Base-by-base conservation (phyloP, 2,888 invertebrate genomes). In the Hedychridium roseum region DNA sequence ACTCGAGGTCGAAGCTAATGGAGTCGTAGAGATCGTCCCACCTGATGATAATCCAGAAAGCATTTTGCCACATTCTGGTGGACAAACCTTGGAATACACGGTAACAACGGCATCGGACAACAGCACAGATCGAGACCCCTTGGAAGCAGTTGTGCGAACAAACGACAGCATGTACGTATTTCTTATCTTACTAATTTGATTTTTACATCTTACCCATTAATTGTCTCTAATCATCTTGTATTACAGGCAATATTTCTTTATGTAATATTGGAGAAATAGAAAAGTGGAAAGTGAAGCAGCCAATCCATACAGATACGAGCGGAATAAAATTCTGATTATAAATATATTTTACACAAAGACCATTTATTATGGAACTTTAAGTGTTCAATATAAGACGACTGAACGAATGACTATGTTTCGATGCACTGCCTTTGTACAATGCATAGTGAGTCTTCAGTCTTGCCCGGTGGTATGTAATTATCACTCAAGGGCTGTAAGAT, bases 91-190 rank as follows among this genome's bases (percentile, higher is more conserved):
- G 27, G 78, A 78, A 2, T 78, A 74, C 18, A 64, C 67, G 1
- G 70, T 72, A 0, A 56, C 65, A 1, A 54, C 61, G 1, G 21
- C 56, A 1, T 43, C 49, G 0, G 62, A 53, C 16, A 61, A 66
- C n/a, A 57, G 39, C 2, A 50, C 51, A 2, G 80, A 79, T 3
- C 71, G 79, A 47, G 82, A 82, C 65, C 79, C 80, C 2, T 61
- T 81, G 26, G 80, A 80, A 40, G 72, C 79, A 9, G 78, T 79
- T 40, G 77, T 79, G 14, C 71, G 78, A 47, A 77, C 78, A 15
- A 60, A 71, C 11, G 82, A 80, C 54, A 76, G 79, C 23, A 68
- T 82, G 70, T 82, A 74, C 66, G 81, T 80, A 55, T 27, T 46
- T 34, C 26, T 30, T 21, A 26, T n/a, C n/a, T n/a, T n/a, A 40